Evolutionary conservation across 2,797 vertebrate species (phyloP).

Genomic region (Octomys mimax): DNA sequence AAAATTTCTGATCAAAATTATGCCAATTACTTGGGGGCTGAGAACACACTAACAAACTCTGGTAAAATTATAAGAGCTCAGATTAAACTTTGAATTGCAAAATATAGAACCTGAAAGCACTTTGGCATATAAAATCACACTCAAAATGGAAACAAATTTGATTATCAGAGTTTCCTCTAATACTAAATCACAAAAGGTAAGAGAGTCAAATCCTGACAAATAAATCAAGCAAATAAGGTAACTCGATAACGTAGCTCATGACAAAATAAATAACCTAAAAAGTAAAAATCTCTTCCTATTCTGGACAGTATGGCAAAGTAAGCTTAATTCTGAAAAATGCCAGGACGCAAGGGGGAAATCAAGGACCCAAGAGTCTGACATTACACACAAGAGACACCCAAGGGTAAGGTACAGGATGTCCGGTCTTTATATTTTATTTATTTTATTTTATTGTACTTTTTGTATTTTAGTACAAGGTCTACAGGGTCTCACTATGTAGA

Average conservation of each 20-base stretch:
- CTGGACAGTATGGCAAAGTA: neutral
- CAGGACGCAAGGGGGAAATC: neutral
- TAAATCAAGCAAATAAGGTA: slow-evolving; percentile 60
- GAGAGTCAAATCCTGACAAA: slow-evolving; percentile 24
- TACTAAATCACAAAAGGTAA: slow-evolving; percentile 6
- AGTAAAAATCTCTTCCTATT: slow-evolving; percentile 30
- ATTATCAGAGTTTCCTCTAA: slow-evolving; percentile 54
- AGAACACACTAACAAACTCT: neutral
- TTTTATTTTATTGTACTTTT: too few relatives aligned
- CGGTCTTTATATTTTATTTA: neutral
- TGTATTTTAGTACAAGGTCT: too few relatives aligned
- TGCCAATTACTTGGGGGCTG: neutral
- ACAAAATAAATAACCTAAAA: slow-evolving; percentile 48
- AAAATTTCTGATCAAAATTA: slow-evolving; percentile 8
- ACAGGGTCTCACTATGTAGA: too few relatives aligned
- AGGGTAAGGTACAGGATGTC: neutral
- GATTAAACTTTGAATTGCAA: slow-evolving; percentile 32
- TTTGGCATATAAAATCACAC: slow-evolving; percentile 31
- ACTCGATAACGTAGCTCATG: slow-evolving; percentile 23
- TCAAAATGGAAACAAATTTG: slow-evolving; percentile 61
- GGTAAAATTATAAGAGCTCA: neutral
- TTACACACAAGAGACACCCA: neutral
- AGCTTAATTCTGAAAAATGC: slow-evolving; percentile 55
- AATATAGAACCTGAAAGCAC: neutral
- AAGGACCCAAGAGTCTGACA: neutral